phyloP scores from a whole-genome alignment of 2,888 invertebrate genomes.

The Metalampra italica region DNA sequence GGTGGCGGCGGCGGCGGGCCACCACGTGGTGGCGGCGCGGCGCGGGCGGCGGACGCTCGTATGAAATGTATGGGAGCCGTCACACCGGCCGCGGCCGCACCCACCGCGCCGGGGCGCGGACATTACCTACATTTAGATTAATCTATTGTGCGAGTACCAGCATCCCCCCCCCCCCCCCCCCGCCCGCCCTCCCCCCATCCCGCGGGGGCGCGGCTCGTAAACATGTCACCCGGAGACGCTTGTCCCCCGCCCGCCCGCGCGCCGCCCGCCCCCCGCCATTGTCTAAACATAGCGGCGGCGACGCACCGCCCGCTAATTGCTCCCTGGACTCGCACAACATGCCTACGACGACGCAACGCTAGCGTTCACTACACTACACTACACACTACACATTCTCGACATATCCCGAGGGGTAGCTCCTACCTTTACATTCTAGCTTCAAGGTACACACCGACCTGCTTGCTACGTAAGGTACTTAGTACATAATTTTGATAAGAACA shows the following conservation, averaged over 20 bases:
- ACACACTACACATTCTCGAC: too few species aligned
- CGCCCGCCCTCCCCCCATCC: too few species aligned
- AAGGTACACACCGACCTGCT: too few species aligned
- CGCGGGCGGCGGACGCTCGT: neutral
- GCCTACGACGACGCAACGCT: neutral
- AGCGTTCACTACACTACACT: too few species aligned
- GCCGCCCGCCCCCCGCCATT: constrained; percentile 8
- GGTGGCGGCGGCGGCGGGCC: too few species aligned
- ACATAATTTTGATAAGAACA: too few species aligned
- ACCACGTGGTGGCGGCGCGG: neutral
- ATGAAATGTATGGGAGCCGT: too few species aligned
- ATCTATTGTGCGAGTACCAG: constrained; percentile 42
- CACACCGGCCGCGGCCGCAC: too few species aligned
- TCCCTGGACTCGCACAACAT: neutral
- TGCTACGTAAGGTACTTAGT: too few species aligned
- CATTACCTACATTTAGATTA: constrained; percentile 54
- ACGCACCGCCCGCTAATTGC: neutral
- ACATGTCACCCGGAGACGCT: constrained; percentile 56
- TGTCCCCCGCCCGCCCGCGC: constrained; percentile 26
- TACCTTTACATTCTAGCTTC: too few species aligned
- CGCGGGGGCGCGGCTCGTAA: constrained; percentile 35
- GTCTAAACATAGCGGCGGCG: neutral
- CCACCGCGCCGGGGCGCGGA: constrained; percentile 11
- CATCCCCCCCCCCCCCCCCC: constrained; percentile 15
- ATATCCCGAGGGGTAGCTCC: too few species aligned